Evolutionary conservation across 1,140 invertebrate genomes (phyloP), one percentile per base, ranked within the genome.

Genomic region (Argopecten irradians): DNA sequence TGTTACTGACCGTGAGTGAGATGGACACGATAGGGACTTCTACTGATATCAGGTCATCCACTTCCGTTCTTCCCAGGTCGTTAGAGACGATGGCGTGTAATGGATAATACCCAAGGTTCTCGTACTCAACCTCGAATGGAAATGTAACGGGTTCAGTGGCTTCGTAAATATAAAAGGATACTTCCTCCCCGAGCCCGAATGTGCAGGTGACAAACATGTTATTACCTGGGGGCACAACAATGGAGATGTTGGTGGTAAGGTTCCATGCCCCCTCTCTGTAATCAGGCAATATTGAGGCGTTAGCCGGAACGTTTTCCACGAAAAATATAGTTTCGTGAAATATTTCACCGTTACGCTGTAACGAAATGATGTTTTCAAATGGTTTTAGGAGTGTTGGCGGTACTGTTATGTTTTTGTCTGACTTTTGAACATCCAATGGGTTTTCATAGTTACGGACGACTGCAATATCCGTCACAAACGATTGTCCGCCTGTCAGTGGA

Each of bases 21-120:
- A 93, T 91, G 7, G 88, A 87, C 1, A 41, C 87, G 14, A 95
- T 86, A 0, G 93, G 93, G 13, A 94, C 92, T 86, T 95, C 94
- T 13, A 95, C 92, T 7, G 94, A 94, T 11, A 95, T 91, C 22
- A 93, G 87, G 19, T 92, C 43, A 14, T 87, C 88, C 19, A 86
- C 85, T 0, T 32, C 86, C 8, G 86, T 88, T 16, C 41, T 82
- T 22, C 93, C 92, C 13, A 94, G 88, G 86, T 94, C 94, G 87
- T 95, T 95, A 46, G 89, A 90, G 0, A 93, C 86, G 34, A 55
- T 92, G 0, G 92, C 92, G 19, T 71, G 86, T 11, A 94, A 82
- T 5, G 90, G 87, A 86, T 93, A 95, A 33, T 93, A 92, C 11
- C 94, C 94, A 13, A 95, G 92, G 5, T 82, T 43, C 0, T 89